These are phyloP conservation scores for Platerodrilus igneus DNA, from an alignment of 2,888 invertebrate genomes.

Conservation along the genomic window DNA sequence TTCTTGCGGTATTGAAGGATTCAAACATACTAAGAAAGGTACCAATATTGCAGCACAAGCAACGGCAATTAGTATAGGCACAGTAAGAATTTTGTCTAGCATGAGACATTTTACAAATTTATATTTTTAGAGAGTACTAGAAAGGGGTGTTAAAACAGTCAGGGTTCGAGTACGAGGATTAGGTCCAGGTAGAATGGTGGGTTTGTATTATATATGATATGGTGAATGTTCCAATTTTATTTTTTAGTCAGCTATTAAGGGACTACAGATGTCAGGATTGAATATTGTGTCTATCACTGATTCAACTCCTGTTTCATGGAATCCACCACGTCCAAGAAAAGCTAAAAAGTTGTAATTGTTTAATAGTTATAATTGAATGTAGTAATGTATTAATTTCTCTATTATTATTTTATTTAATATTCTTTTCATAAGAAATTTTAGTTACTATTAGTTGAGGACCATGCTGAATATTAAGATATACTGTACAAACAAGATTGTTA, in stretches of 20 bases:
- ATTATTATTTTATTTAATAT: no score
- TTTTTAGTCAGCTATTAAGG: constrained; percentile 85
- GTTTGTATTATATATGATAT: constrained; percentile 26
- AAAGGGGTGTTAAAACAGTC: constrained; percentile 68
- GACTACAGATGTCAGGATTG: constrained; percentile 86
- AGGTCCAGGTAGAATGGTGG: constrained; percentile 88
- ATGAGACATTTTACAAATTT: constrained; percentile 8
- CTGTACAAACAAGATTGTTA: no score
- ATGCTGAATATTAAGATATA: no score
- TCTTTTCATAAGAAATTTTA: no score
- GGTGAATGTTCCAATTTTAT: constrained; percentile 19
- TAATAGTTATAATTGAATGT: no score
- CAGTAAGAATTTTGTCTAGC: constrained; percentile 56
- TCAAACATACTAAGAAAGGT: constrained; percentile 91
- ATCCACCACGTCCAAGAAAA: constrained; percentile 79
- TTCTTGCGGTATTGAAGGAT: constrained; percentile 88
- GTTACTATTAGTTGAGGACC: no score
- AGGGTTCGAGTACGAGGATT: constrained; percentile 76
- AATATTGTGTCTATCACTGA: constrained; percentile 93
- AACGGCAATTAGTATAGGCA: constrained; percentile 75
- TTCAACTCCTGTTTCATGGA: constrained; percentile 77
- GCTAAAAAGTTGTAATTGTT: constrained; percentile 74
- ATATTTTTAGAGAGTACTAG: constrained; percentile 62
- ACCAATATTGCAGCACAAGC: constrained; percentile 97
- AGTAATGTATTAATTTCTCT: no score